Evolutionary conservation across 1,140 invertebrate genomes (phyloP), one percentile per base, ranked within the genome.

Genomic region (Drosophila sproati): DNA sequence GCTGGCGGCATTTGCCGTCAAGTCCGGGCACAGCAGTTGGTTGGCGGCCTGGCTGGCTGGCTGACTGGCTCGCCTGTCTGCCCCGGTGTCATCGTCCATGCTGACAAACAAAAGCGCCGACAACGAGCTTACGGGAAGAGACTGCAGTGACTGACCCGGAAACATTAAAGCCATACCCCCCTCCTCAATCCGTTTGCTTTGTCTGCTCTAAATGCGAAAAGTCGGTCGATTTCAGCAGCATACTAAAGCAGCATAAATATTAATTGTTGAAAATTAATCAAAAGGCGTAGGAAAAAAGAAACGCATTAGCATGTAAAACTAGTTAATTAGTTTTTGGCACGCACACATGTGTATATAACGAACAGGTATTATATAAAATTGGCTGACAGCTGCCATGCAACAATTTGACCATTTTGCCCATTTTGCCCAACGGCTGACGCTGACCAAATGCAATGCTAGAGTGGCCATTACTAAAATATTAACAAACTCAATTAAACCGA

Each of bases 401-500:
- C 72, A 67, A 57, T 79, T 81, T 81, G 48, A 66, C 72, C 74
- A 80, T 71, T 77, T 57, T 63, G 59, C 48, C 73, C 69, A 81
- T 66, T 43, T 43, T 54, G 37, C 43, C 60, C 37, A 47, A 51
- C 45, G 57, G 60, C 64, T 64, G 69, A 69, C 5, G 56, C 41
- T 34, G 57, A 43, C 51, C 70, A 64, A 64, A 35, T 77, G 68
- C 57, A 72, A 57, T 74, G 63, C 66, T 82, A 32, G 62, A 67
- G 54, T 80, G 83, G 78, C 80, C 78, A 83, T 89, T 85, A 89
- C 85, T 88, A 75, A 88, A 88, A 89, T 88, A 88, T 88, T 88
- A 89, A 88, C 80, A 88, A 85, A 88, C 85, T 88, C 85, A 88
- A 88, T 88, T 88, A 88, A 89, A 88, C 59, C 85, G 71, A 85